phyloP scores from a whole-genome alignment of 2,888 invertebrate species.

The Sesamia inferens region DNA sequence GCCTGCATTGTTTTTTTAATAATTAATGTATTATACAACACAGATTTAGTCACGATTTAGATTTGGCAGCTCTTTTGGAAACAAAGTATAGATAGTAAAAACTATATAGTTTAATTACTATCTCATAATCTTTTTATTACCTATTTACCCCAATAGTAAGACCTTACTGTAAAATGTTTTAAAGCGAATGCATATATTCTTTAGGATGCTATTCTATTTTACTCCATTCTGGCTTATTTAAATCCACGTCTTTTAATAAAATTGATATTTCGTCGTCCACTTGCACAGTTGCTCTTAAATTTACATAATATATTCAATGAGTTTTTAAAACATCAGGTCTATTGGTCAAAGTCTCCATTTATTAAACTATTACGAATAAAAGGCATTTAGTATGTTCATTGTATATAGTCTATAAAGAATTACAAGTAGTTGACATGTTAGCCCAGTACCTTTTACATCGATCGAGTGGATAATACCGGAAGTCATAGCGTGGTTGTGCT shows the following conservation, averaged over 20 bases:
- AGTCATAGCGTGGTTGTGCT: conserved; percentile 57
- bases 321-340: conserved; percentile 36
- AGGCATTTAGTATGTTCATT: conserved; percentile 28
- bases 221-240: conserved; percentile 4
- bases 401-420: conserved; percentile 37
- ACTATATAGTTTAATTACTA: neutral
- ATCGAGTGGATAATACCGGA: conserved; percentile 71
- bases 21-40: conserved; percentile 11
- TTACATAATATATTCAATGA: conserved; percentile 44
- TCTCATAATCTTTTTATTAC: neutral
- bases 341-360: conserved; percentile 28
- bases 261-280: conserved; percentile 8
- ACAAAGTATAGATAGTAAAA: conserved; percentile 8
- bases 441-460: conserved; percentile 68
- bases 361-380: conserved; percentile 24
- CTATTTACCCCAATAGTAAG: neutral
- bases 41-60: neutral
- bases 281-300: conserved; percentile 2
- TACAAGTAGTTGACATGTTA: conserved; percentile 52
- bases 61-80: neutral
- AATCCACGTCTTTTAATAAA: conserved; percentile 18
- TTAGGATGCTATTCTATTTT: too few species aligned
- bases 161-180: neutral
- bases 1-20: conserved; percentile 6
- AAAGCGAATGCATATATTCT: too few species aligned